Conservation (phyloP, 2,113 vertebrate species). For the Ammospiza caudacuta region DNA sequence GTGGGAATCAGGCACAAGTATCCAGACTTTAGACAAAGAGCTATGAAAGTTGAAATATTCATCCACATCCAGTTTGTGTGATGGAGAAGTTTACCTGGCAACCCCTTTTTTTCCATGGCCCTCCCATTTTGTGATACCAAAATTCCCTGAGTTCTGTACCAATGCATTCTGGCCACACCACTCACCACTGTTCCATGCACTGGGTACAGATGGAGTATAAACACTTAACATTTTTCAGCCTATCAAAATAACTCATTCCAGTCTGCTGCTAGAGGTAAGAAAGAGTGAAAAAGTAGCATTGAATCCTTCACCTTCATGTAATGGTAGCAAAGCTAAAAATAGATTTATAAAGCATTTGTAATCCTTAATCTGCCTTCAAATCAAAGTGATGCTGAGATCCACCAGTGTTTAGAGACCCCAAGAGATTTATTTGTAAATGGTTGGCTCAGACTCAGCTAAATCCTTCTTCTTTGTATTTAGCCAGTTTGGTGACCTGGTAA, state of each 20-base stretch:
- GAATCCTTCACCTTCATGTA: not conserved
- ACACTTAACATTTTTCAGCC: not conserved
- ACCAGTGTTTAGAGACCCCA: not conserved
- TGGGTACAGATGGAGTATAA: not conserved
- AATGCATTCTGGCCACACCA: not conserved
- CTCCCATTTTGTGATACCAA: not conserved
- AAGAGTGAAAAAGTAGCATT: not conserved
- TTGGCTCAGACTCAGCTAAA: slow-evolving; percentile 21
- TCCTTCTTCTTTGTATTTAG: not conserved
- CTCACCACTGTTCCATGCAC: not conserved
- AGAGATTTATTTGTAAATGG: slow-evolving; percentile 29
- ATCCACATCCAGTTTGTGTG: not conserved
- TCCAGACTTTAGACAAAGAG: not conserved
- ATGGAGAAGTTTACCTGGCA: not conserved
- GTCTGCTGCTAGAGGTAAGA: not conserved
- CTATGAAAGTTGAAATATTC: not conserved
- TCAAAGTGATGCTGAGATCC: not conserved
- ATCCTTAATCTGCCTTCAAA: slow-evolving; percentile 23
- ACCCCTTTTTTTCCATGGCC: not conserved
- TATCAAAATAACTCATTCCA: not conserved
- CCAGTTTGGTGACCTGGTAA: slow-evolving; percentile 35
- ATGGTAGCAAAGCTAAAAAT: not conserved
- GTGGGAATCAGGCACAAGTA: not conserved
- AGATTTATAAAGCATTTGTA: not conserved
- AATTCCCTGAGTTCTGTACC: not conserved